Base-by-base conservation (phyloP, 2,888 invertebrate species). In the Cantharis rufa region DNA sequence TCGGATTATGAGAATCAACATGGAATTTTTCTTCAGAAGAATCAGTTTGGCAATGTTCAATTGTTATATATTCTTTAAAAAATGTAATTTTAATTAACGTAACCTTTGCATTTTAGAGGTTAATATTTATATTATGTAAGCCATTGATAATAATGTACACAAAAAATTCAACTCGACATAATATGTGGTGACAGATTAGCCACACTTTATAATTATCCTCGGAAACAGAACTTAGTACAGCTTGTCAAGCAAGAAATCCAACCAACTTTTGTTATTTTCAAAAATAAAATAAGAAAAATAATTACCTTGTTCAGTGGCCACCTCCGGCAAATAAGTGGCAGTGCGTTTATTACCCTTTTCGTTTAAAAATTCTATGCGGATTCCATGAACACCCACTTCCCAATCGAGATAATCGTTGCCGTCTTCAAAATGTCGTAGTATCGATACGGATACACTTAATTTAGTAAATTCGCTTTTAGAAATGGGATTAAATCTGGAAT, bases 291-390 rank as follows among this genome's bases (percentile, higher is more conserved):
- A 18, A 18, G 18, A 18, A 18, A 18, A 18, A 18, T 9, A 66
- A 13, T 79, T 87, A 96, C 98, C 99, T 94, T 99, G 99, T 89
- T 99, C 99, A 73, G 94, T 93, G 82, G 99, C 98, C 83, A 99
- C 98, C 90, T 99, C 97, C 72, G 99, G 99, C 88, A 99, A 91
- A 89, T 98, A 99, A 81, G 99, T 99, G 86, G 99, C 99, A 81
- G 98, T 98, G 86, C 97, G 93, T 88, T 96, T 97, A 84, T 94
- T 94, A 81, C 98, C 95, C 85, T 97, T 93, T 87, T 98, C 98
- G 87, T 95, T 98, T 81, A 94, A 90, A 87, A 99, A 99, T 90
- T 99, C 98, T 83, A 99, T 99, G 74, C 99, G 93, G 85, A 99
- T 99, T 77, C 99, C 99, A 88, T 99, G 99, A 75, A 95, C 92